Percentiles rank a stretch among this genome's conserved stretches.
phyloP scores from a whole-genome alignment of 2,888 invertebrate species.

The Masnerella sp. region DNA sequence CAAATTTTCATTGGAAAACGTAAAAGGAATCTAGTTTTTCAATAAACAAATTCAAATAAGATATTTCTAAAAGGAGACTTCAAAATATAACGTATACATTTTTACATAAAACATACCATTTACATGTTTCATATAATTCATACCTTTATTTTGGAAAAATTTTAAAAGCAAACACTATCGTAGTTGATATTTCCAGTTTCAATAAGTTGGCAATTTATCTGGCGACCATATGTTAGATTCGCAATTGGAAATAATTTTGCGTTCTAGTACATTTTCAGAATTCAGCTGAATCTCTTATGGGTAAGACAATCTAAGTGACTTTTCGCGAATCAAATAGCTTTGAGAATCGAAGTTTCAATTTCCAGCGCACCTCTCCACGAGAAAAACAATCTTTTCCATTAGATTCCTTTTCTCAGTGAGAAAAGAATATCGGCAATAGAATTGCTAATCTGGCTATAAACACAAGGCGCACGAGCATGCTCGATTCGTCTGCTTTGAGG shows the following conservation, averaged over 20 bases:
- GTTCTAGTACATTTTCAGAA: constrained; percentile 40
- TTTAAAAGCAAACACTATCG: too few species aligned
- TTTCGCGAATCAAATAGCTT: constrained; percentile 57
- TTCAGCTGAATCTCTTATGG: constrained; percentile 37
- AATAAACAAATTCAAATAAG: too few species aligned
- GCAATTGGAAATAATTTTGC: constrained; percentile 37
- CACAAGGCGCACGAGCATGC: constrained; percentile 61
- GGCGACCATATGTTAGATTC: not conserved
- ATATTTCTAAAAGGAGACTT: too few species aligned
- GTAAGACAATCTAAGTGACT: constrained; percentile 51
- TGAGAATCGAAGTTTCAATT: constrained; percentile 66
- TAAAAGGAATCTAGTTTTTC: too few species aligned
- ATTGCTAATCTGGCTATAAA: constrained; percentile 74
- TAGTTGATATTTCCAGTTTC: too few species aligned
- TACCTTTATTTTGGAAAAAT: too few species aligned
- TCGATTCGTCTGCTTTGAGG: constrained; percentile 49
- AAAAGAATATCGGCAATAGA: constrained; percentile 70
- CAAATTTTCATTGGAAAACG: too few species aligned
- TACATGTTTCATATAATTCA: too few species aligned
- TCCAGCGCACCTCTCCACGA: constrained; percentile 59
- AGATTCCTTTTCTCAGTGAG: constrained; percentile 59
- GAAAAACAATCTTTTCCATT: constrained; percentile 68
- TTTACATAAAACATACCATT: too few species aligned
- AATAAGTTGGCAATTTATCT: constrained; percentile 14
- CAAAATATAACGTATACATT: too few species aligned